Evolutionary conservation across 2,888 invertebrate genomes (phyloP), one percentile per base, ranked within the genome.

Genomic region (Dromius quadrimaculatus): DNA sequence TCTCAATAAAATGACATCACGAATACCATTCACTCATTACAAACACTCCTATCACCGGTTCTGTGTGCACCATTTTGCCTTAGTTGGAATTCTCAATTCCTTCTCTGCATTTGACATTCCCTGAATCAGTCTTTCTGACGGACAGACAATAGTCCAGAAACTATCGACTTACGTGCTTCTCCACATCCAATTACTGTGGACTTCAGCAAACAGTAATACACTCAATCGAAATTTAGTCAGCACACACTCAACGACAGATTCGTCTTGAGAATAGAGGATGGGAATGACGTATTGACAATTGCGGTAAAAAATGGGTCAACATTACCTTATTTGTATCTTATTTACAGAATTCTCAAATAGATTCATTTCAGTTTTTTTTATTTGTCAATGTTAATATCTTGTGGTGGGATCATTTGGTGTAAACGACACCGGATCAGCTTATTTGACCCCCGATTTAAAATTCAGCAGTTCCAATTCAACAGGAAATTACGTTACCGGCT

Each of bases 91-190:
- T 41, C 41, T n/a, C 11, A 11, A 9, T 41, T 41, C 41, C 13
- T 11, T 8, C 41, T n/a, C 11, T n/a, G 9, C 6, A 8, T 9
- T n/a, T 5, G 41, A 4, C 22, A 45, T 4, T 17, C 34, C 4
- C 17, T 57, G 19, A 32, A n/a, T 15, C 45, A 3, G 8, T 32
- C 57, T 38, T 34, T 36, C 63, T 54, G 66, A 54, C 57, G 66
- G 54, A 66, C 54, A 38, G 38, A 66, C 66, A 66, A 66, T 66
- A 57, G 57, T 54, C 22, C 20, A 22, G 54, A 38, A 66, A 66
- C 66, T 66, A 66, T 66, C 54, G 50, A 66, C 66, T 59, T 59
- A 69, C 68, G 68, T 69, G 68, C 68, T 38, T 28, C 59, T 69
- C 59, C 68, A 59, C 68, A 59, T 69, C 59, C 68, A 69, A 69